Conservation (phyloP, 2,113 vertebrate species). For the Odocoileus hemionus region DNA sequence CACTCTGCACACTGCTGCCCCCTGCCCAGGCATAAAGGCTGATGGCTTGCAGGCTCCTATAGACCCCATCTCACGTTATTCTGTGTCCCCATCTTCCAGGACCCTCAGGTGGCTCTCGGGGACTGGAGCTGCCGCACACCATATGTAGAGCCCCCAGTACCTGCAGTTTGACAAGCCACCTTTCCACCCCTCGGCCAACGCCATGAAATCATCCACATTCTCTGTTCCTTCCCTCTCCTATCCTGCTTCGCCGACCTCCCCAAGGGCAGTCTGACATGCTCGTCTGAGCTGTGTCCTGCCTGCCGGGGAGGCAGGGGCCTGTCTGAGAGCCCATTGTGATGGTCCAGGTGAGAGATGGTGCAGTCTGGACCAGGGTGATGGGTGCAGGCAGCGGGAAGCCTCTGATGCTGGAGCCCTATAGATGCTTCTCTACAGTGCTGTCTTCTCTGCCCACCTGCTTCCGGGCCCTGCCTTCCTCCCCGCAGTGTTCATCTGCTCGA, state of each 20-base stretch:
- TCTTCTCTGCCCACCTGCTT: background rate
- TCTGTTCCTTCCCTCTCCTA: background rate
- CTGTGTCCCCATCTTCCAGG: background rate
- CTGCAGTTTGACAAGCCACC: background rate
- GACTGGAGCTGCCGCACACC: background rate
- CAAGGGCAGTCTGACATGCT: background rate
- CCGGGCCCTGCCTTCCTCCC: rapidly evolving
- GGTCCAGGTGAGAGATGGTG: background rate
- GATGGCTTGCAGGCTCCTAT: background rate
- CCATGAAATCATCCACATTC: background rate
- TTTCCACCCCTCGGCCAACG: background rate
- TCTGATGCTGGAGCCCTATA: background rate
- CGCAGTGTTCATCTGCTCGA: rapidly evolving
- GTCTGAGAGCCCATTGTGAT: background rate
- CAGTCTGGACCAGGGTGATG: background rate
- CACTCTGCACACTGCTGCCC: background rate
- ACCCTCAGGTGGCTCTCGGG: background rate
- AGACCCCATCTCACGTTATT: background rate
- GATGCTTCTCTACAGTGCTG: rapidly evolving
- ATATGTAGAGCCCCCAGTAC: background rate
- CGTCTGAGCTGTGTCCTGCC: background rate
- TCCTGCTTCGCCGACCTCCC: background rate
- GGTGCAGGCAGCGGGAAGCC: background rate
- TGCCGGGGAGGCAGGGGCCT: no score
- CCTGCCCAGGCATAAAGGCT: background rate